These are phyloP conservation scores for Erythrocercus mccallii DNA, from an alignment of 2,113 vertebrate genomes.

Conservation along the genomic window DNA sequence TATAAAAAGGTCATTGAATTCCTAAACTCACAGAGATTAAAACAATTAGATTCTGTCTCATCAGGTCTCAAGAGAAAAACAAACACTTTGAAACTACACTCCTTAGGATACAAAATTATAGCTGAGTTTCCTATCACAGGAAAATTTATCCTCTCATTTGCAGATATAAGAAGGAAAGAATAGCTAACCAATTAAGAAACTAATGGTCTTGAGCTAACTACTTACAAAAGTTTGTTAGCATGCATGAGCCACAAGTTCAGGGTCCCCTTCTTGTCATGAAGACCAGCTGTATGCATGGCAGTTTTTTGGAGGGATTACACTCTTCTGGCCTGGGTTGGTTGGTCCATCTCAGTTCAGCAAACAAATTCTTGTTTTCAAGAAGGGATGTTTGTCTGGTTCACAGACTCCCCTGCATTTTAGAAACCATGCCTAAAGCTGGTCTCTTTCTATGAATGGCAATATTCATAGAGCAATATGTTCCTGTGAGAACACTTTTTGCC, in stretches of 20 bases:
- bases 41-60: not conserved
- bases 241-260: not conserved
- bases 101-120: not conserved
- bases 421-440: not conserved
- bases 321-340: not conserved
- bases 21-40: not conserved
- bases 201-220: not conserved
- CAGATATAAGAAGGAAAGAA: not conserved
- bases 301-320: not conserved
- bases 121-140: not conserved
- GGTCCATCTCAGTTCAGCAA: not conserved
- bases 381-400: not conserved
- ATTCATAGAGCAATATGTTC: not conserved
- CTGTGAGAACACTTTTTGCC: not conserved
- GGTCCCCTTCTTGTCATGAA: not conserved
- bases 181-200: not conserved
- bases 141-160: not conserved
- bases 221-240: not conserved
- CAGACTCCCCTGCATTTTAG: not conserved
- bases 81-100: not conserved
- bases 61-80: not conserved
- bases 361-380: not conserved
- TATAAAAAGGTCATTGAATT: not conserved
- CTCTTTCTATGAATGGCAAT: not conserved
- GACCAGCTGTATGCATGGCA: fast-evolving